A percentile compares a stretch with the other conserved stretches of the same genome.
Conservation (phyloP, 2,113 vertebrate species). For the Notechis scutatus region DNA sequence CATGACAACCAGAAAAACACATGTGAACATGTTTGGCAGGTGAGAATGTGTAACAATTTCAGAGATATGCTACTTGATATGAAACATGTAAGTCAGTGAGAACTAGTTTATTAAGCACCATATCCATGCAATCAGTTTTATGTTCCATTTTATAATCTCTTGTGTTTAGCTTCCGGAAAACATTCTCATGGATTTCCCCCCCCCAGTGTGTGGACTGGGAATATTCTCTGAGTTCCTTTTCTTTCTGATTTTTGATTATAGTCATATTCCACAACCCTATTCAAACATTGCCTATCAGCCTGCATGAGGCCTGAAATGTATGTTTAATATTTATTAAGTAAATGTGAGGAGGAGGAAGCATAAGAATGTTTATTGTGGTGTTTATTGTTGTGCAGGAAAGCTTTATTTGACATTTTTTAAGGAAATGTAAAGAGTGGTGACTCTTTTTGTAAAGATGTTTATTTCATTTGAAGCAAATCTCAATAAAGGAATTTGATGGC, state of each 20-base stretch:
- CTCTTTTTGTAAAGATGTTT: constrained; percentile 1
- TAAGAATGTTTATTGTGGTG: constrained; percentile 26
- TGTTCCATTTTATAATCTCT: constrained; percentile 20
- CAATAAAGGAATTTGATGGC: constrained; percentile 22
- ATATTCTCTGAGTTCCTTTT: constrained; percentile 12
- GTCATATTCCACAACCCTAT: constrained; percentile 28
- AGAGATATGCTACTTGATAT: background rate
- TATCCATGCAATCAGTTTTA: constrained; percentile 42
- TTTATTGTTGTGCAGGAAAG: background rate
- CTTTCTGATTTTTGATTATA: constrained; percentile 22
- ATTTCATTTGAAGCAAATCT: constrained; percentile 4
- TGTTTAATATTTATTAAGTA: constrained; percentile 32
- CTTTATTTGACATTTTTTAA: background rate
- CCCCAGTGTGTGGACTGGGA: background rate
- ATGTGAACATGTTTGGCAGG: background rate
- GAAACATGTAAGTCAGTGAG: background rate
- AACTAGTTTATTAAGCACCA: background rate
- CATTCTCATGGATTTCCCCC: constrained; percentile 30
- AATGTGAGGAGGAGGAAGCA: constrained; percentile 32
- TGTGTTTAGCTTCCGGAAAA: constrained; percentile 21
- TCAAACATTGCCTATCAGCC: constrained; percentile 36
- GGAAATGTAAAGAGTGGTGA: constrained; percentile 5
- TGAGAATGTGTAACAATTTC: background rate
- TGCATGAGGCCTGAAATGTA: constrained; percentile 15
- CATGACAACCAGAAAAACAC: background rate